Percentiles rank a stretch among this genome's conserved stretches.
phyloP scores from a whole-genome alignment of 2,797 vertebrate species.

The Macropodus opercularis region DNA sequence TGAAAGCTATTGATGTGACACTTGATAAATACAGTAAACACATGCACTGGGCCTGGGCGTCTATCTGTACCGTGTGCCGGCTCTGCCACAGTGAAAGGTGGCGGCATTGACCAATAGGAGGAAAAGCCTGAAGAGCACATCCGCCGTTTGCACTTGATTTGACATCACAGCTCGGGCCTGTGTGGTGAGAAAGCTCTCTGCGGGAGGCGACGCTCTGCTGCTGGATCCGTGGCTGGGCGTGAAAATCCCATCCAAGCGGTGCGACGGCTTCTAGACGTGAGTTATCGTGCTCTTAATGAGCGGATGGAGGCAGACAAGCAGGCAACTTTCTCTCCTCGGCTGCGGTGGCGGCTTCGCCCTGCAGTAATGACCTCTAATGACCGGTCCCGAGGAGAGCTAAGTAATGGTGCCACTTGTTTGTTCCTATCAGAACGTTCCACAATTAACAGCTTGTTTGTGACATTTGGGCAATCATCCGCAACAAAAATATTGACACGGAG shows the following conservation, averaged over 20 bases:
- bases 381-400: conserved; percentile 46
- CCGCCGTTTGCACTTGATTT: conserved; percentile 21
- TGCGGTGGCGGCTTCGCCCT: conserved; percentile 34
- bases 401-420: conserved; percentile 69
- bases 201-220: conserved; percentile 3
- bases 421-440: conserved; percentile 47
- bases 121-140: not conserved
- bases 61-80: no score
- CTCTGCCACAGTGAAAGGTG: no score
- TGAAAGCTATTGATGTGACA: no score
- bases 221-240: conserved; percentile 33
- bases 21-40: no score
- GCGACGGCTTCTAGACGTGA: conserved; percentile 53
- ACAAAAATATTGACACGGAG: conserved; percentile 61
- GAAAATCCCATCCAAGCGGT: conserved; percentile 30
- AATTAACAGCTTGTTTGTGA: conserved; percentile 68
- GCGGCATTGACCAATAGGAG: not conserved
- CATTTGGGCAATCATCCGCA: conserved; percentile 35
- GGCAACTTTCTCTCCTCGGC: conserved; percentile 61
- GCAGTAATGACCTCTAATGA: conserved; percentile 56
- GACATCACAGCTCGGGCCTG: conserved; percentile 19
- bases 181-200: conserved; percentile 14
- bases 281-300: conserved; percentile 66
- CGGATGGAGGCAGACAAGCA: conserved; percentile 56
- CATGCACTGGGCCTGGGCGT: no score